Evolutionary conservation across 2,888 invertebrate genomes (phyloP), one percentile per base, ranked within the genome.

Genomic region (Diachrysia chrysitis): DNA sequence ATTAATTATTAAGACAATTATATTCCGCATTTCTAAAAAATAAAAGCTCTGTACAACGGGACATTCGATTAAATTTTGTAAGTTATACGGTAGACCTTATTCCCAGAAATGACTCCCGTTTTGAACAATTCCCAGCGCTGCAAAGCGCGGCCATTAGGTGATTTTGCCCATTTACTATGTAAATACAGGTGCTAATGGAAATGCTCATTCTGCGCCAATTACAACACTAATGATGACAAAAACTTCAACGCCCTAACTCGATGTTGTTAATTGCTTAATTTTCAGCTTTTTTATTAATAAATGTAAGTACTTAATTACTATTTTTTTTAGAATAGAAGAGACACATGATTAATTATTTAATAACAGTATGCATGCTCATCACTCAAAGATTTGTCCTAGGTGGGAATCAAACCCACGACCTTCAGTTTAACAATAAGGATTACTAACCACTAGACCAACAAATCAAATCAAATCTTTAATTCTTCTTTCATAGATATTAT

Each of bases 171-270:
- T 83, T 84, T 76, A 63, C 72, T 80, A 83, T 81, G 85, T 81
- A 82, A 85, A 85, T 84, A 85, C 83, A 83, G 83, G 83, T 85
- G 79, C 76, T 75, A 83, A 84, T 83, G 83, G 78, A 72, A 82
- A 82, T 79, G 74, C 67, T 79, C 81, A 78, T 69, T 71, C 54
- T 77, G 72, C 66, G 71, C 77, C 83, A 85, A 84, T 85, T 81
- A 85, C 68, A 69, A 73, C 63, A 76, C 80, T 76, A 81, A 82
- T 73, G 75, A 81, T 71, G 67, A 74, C 76, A 81, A 80, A 82
- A 81, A 76, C 81, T 71, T 74, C 70, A 62, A 54, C 65, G 69
- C 63, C 29, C 66, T 74, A 74, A 76, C 79, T 76, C 63, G 70
- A 74, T 65, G 79, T 62, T 51, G 75, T 74, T 63, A 68, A 71